Conservation (phyloP, 2,113 vertebrate species). For the Festucalex cinctus region DNA sequence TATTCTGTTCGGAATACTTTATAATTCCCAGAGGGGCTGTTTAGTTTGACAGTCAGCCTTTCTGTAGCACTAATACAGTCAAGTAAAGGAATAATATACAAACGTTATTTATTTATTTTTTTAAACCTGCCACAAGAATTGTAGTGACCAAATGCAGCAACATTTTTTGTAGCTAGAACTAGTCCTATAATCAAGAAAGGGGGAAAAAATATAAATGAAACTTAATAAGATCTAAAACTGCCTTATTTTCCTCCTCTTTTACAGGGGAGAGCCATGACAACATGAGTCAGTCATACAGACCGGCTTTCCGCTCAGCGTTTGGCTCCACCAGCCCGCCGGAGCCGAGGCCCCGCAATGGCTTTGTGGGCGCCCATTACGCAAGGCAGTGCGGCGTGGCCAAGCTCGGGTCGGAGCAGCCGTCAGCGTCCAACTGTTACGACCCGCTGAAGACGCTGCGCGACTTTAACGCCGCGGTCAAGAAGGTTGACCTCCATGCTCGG, state of each 20-base stretch:
- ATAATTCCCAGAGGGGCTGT: too few relatives aligned
- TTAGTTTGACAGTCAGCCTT: too few relatives aligned
- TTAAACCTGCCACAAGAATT: too few relatives aligned
- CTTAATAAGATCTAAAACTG: too few relatives aligned
- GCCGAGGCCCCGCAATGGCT: slow-evolving; percentile 75
- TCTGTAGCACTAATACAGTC: too few relatives aligned
- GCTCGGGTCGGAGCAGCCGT: slow-evolving; percentile 71
- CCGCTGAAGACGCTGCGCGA: slow-evolving; percentile 83
- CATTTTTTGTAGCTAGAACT: too few relatives aligned
- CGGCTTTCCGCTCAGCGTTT: slow-evolving; percentile 78
- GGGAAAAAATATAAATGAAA: not conserved
- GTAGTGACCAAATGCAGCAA: too few relatives aligned
- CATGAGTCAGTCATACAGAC: slow-evolving; percentile 93
- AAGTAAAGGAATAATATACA: too few relatives aligned
- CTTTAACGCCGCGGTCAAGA: slow-evolving; percentile 79
- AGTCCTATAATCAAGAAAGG: too few relatives aligned
- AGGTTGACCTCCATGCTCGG: slow-evolving; percentile 48
- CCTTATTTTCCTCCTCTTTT: slow-evolving; percentile 24
- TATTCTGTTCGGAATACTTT: too few relatives aligned
- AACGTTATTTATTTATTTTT: not conserved
- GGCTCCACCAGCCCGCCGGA: slow-evolving; percentile 75
- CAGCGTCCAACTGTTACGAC: slow-evolving; percentile 79
- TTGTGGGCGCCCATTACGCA: slow-evolving; percentile 71
- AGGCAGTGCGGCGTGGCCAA: slow-evolving; percentile 75
- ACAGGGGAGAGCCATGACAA: slow-evolving; percentile 76